These are phyloP conservation scores for Ariopsis seemanni DNA, from an alignment of 2,113 vertebrate species.

Conservation along the genomic window DNA sequence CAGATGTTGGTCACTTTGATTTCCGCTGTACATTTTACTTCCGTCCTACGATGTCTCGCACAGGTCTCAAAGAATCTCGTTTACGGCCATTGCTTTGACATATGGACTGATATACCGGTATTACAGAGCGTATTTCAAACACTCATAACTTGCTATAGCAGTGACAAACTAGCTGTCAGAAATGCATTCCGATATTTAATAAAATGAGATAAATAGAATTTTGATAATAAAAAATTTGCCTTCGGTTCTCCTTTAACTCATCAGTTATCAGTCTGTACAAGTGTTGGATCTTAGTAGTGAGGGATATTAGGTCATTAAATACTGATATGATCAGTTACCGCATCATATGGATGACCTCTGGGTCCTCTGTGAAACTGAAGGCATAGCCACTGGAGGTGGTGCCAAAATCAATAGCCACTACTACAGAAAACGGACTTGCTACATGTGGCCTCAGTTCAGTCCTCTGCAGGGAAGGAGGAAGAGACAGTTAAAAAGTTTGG, in stretches of 20 bases:
- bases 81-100: no score
- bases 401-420: constrained; percentile 93
- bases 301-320: not conserved
- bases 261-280: not conserved
- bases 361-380: constrained; percentile 89
- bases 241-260: not conserved
- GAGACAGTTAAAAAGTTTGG: constrained; percentile 4
- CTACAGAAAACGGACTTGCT: constrained; percentile 77
- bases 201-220: no score
- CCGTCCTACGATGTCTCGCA: no score
- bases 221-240: no score
- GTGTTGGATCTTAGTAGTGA: not conserved
- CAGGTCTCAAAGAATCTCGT: no score
- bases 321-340: constrained; percentile 69
- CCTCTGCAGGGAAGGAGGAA: constrained; percentile 67
- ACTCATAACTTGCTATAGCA: no score
- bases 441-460: constrained; percentile 71
- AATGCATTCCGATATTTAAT: no score
- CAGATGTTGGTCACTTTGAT: no score
- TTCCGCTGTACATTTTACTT: no score
- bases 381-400: constrained; percentile 96
- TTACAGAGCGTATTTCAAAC: no score
- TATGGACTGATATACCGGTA: no score
- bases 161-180: no score
- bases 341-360: constrained; percentile 97